A percentile compares a stretch with the other conserved stretches of the same genome.
Evolutionary conservation across 2,888 invertebrate species (phyloP).

Genomic region (Eupithecia pulchellata): DNA sequence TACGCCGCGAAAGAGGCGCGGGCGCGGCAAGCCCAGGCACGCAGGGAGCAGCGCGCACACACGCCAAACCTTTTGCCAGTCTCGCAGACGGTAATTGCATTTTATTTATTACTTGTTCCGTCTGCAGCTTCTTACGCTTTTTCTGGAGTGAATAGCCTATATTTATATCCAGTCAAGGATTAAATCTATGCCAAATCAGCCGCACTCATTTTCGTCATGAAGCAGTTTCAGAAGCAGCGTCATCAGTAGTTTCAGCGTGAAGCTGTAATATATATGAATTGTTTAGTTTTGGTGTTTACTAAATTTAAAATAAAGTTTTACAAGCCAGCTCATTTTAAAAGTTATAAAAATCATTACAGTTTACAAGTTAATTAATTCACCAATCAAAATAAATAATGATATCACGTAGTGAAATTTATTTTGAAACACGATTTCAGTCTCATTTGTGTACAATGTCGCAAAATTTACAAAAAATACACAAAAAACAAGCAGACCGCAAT

Average conservation of each 20-base stretch:
- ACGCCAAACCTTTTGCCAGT: slow-evolving; percentile 70
- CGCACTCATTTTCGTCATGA: no score
- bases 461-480: background rate
- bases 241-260: background rate
- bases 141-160: background rate
- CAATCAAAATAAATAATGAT: no score
- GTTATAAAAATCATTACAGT: background rate
- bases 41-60: slow-evolving; percentile 73
- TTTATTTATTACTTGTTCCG: background rate
- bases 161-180: background rate
- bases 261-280: background rate
- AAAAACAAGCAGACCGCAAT: background rate
- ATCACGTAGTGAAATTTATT: background rate
- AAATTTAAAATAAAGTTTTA: background rate
- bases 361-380: background rate
- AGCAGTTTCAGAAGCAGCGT: no score
- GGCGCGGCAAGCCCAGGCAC: slow-evolving; percentile 69
- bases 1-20: slow-evolving; percentile 78
- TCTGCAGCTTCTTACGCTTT: background rate
- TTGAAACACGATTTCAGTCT: background rate
- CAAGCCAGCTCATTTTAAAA: background rate
- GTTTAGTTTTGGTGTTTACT: background rate
- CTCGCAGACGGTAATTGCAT: slow-evolving; percentile 71
- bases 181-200: background rate
- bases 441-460: background rate